Base-by-base conservation (phyloP, 2,797 vertebrate genomes). In the Gymnopithys bicolor region DNA sequence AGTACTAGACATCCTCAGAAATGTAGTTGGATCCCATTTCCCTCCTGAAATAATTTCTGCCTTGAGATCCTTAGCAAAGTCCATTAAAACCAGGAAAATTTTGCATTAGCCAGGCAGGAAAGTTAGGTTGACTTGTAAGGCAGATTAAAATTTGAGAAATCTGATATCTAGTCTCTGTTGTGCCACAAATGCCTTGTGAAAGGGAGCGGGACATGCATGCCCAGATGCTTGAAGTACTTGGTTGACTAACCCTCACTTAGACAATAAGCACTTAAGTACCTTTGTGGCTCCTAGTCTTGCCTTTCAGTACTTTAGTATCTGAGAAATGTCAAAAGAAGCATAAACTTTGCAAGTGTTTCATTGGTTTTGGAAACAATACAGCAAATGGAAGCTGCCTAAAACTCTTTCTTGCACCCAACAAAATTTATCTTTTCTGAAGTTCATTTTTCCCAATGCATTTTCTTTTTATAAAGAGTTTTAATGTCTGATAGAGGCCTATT, bases 311-410 rank as follows among this genome's bases (percentile, higher is more conserved):
- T 68, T 75, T 4, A 75, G 53, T 75, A 68, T 58, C 85, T 84
- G 83, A 93, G 76, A 93, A 94, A 88, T 86, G 82, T 91, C 83
- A 90, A 63, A 85, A 87, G 91, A 88, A 88, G 45, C 59, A 66
- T 92, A 85, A 93, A 74, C 64, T 87, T 70, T 74, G 60, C 16
- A 86, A 94, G 68, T 8, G 24, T 64, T 92, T 74, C 73, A 53
- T 89, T 89, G 71, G 24, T 95, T 92, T 67, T 93, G 89, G 91
- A 86, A 95, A 87, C 53, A 87, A 83, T 63, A 59, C 64, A 60
- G 43, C n/a, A 78, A 80, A 70, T 32, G 33, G 30, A 71, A 41
- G 46, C 58, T 85, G 64, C 62, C 33, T 74, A 37, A 93, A 80
- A 45, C 28, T 39, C 35, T 51, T 85, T 39, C 35, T 51, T 85